Conservation (phyloP, 2,113 vertebrate genomes). For the Eulacestoma nigropectus region DNA sequence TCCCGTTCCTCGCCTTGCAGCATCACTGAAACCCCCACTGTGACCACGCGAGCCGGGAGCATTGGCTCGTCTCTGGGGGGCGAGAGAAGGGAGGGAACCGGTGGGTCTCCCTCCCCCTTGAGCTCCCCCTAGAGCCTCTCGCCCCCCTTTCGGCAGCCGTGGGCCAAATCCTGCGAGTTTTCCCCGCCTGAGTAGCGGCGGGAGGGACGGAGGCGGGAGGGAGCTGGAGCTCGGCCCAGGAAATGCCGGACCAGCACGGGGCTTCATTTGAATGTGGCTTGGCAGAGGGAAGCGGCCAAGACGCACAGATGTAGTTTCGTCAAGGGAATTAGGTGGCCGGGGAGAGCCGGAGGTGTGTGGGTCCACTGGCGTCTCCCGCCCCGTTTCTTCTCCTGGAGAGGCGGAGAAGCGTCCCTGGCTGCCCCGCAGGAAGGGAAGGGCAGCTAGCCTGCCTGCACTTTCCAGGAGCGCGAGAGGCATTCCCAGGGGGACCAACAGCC, state of each 20-base stretch:
- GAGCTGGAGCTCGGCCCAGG: not conserved
- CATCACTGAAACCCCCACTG: not conserved
- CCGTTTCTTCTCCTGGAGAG: not conserved
- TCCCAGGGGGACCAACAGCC: not conserved
- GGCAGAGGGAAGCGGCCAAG: not conserved
- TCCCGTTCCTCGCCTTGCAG: constrained; percentile 29
- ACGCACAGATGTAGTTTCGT: not conserved
- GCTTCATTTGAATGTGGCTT: not conserved
- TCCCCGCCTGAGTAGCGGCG: not conserved
- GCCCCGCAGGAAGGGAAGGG: not conserved
- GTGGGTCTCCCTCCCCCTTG: not conserved
- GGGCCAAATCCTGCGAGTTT: not conserved
- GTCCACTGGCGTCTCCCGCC: not conserved
- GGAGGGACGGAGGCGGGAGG: not conserved
- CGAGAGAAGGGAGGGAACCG: not conserved
- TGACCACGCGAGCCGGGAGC: not conserved
- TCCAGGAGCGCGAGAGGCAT: not conserved
- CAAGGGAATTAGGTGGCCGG: not conserved
- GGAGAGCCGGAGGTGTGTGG: not conserved
- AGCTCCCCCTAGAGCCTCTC: not conserved
- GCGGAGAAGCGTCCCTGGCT: not conserved
- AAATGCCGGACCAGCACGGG: not conserved
- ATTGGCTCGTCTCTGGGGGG: not conserved
- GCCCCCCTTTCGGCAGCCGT: not conserved
- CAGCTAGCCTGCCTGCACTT: not conserved